Evolutionary conservation across 2,888 invertebrate genomes (phyloP), one percentile per base, ranked within the genome.

Genomic region (Pseudococcus longispinus): DNA sequence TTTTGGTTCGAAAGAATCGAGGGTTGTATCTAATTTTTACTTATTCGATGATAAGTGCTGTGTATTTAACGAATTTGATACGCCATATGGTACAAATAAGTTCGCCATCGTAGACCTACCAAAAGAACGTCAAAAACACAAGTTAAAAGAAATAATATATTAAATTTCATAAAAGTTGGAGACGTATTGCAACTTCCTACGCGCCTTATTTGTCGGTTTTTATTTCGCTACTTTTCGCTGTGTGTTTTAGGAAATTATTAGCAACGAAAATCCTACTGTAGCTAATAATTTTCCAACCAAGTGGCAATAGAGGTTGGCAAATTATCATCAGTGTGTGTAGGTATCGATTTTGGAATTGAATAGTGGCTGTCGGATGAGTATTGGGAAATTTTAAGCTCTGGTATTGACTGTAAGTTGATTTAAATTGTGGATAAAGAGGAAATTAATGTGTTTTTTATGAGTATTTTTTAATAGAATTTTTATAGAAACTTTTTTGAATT

Each of bases 131-230:
- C 77, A 42, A 80, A 42, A 80, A 80, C 77, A 80, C 29, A 80
- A 80, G 77, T 80, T 80, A 80, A 70, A 80, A 80, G 77, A 80
- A 80, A 80, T 80, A 80, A 80, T 80, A 80, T 80, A 80, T 80
- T 80, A 80, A 80, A 80, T 80, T 80, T 80, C 77, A 80, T 80
- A 80, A 80, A 80, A 80, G 77, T 80, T 80, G 77, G 26, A 80
- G 77, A 80, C 77, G 32, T 80, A 70, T 70, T 70, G 70, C 70
- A 70, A 70, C 29, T 70, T 70, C 29, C 70, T 70, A 70, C 29
- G 29, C 29, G 70, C 29, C 29, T 9, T 20, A 13, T 13, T 23
- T 60, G 4, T 60, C 70, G 13, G 29, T 15, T 70, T 70, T 70
- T 70, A 29, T 70, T 70, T 70, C 70, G 18, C 9, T 70, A 18